These are phyloP conservation scores for Opisthograptis luteolata DNA, from an alignment of 2,888 invertebrate species.

Conservation along the genomic window DNA sequence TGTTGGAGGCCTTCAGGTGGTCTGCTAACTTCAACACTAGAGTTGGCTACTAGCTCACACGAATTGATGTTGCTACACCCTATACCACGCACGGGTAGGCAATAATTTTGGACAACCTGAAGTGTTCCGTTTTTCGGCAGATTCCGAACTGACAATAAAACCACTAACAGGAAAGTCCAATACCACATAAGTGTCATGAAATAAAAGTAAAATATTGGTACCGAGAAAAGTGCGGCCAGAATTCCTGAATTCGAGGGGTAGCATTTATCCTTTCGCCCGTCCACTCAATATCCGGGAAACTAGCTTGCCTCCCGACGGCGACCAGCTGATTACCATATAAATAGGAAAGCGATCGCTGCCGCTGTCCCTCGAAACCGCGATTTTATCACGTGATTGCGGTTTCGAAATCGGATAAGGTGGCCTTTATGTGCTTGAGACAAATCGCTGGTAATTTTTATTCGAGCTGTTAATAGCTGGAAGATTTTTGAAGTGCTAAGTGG, in stretches of 20 bases:
- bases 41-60: too few species aligned
- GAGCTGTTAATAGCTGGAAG: too few species aligned
- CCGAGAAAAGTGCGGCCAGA: not conserved
- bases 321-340: constrained; percentile 57
- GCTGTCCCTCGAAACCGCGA: constrained; percentile 34
- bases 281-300: constrained; percentile 49
- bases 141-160: too few species aligned
- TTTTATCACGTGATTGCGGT: constrained; percentile 29
- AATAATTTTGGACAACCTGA: too few species aligned
- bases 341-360: constrained; percentile 50
- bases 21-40: too few species aligned
- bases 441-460: constrained; percentile 16
- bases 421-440: constrained; percentile 20
- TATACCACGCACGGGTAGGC: too few species aligned
- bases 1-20: too few species aligned
- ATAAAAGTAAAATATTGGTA: too few species aligned
- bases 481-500: too few species aligned
- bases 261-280: constrained; percentile 31
- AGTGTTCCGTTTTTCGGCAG: too few species aligned
- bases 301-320: constrained; percentile 26
- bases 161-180: not conserved
- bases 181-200: too few species aligned
- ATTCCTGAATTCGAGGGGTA: constrained; percentile 23
- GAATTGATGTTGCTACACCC: too few species aligned
- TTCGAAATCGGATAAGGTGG: constrained; percentile 28